Base-by-base conservation (phyloP, 2,888 invertebrate genomes). In the Leucania comma region DNA sequence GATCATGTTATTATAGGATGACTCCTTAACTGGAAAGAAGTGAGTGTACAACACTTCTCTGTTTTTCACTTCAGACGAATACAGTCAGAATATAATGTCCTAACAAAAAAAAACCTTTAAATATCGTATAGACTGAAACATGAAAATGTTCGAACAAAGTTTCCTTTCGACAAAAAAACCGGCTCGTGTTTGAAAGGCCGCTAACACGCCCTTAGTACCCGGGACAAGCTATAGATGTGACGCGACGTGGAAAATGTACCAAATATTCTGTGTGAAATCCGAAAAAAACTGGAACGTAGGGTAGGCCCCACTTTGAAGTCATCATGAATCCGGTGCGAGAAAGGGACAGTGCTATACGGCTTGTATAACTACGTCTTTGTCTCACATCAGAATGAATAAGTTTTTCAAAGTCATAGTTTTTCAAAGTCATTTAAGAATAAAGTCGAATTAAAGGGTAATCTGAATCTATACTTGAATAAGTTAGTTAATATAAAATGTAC, bases 211-310 rank as follows among this genome's bases (percentile, higher is more conserved):
- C 54, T 71, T 61, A 62, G 80, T 51, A 63, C 32, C 54, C 38
- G 61, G 64, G 71, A 68, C 81, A 71, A 80, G 71, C 67, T 51
- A 67, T 71, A 51, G 81, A 72, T 53, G 62, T 70, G 76, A 63
- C 76, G 60, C 51, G 35, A 32, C 38, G 53, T 42, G 46, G 54
- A 51, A 78, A 78, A 78, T 65, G 56, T 51, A 26, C 29, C 32
- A 72, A 72, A 78, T 65, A 65, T 57, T 72, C 24, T 64, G 78
- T 78, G 48, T 60, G 12, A n/a, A 42, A 64, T 32, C 54, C 38
- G 59, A 56, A 76, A 59, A 67, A 32, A 50, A 14, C 35, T 35
- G 12, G 35, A n/a, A n/a, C n/a, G n/a, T n/a, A n/a, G n/a, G n/a
- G n/a, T n/a, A n/a, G n/a, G 35, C 12, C 35, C 35, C 35, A 10